Base-by-base conservation (phyloP, 2,888 invertebrate species). In the Apamea crenata region DNA sequence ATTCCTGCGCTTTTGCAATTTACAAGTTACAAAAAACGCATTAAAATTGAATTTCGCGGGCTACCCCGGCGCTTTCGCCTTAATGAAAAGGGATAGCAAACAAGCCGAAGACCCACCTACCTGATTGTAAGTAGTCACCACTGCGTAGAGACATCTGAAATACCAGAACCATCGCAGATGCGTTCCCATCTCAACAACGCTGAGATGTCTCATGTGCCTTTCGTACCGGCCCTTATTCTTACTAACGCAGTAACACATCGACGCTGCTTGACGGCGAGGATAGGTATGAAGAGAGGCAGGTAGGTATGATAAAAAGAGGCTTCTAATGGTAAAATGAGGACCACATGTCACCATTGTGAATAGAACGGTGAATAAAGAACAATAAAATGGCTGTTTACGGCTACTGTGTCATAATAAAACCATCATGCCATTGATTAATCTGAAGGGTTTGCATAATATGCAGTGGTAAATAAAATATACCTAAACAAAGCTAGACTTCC, bases 391-490 rank as follows among this genome's bases (percentile, higher is more conserved):
- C 4, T 74, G 25, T 74, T 69, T 21, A 29, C 18, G 12, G 44
- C 5, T 32, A 18, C 25, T 47, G 29, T 66, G 6, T 67, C 8
- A 36, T 69, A 74, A 70, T 74, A 29, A 71, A 74, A 53, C 36
- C 70, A 70, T 16, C n/a, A 50, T 21, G 50, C 50, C 16, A 74
- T 74, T 50, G 50, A 65, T 72, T 21, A 40, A 40, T 72, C n/a
- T 63, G 14, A 72, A 8, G 4, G n/a, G 5, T n/a, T 40, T 71
- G 18, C 1, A 21, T 71, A 71, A n/a, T 40, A 40, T 21, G 6
- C 7, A 61, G 16, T 0, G 14, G 8, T 0, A 69, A 50, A 50
- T 53, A 2, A 69, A 50, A 21, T 5, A 69, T 25, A n/a, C n/a
- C n/a, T n/a, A 68, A 69, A 63, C 32, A 63, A 61, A 68, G 44